Conservation (phyloP, 2,888 invertebrate genomes). For the Stenchaetothrips biformis region DNA sequence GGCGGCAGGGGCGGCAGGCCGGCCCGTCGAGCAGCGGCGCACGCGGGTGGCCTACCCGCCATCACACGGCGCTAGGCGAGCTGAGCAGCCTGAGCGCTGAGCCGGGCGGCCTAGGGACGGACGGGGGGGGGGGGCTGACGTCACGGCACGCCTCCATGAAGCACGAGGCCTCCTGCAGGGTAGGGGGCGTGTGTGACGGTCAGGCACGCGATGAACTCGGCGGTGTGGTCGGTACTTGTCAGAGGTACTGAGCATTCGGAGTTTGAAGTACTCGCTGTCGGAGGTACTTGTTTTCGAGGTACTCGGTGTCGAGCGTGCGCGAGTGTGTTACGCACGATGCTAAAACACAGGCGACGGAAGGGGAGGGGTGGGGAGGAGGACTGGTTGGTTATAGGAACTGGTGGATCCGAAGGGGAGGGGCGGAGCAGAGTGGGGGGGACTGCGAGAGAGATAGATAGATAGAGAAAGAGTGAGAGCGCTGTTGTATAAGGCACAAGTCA, state of each 20-base stretch:
- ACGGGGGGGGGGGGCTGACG: no score
- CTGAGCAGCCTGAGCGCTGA: not conserved
- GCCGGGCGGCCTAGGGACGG: not conserved
- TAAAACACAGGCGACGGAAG: conserved; percentile 46
- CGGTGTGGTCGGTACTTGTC: no score
- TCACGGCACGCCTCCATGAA: not conserved
- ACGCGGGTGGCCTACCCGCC: not conserved
- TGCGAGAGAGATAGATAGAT: not conserved
- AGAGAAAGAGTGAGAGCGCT: not conserved
- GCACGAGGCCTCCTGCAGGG: conserved; percentile 42
- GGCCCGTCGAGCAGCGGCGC: not conserved
- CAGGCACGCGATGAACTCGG: no score
- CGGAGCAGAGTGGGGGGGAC: not conserved
- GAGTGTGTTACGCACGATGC: conserved; percentile 36
- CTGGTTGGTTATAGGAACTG: not conserved
- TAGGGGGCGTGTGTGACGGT: not conserved
- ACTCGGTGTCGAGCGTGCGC: not conserved
- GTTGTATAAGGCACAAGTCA: conserved; percentile 23
- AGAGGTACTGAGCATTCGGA: no score
- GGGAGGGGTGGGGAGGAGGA: no score
- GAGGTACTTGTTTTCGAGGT: not conserved
- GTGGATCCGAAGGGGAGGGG: not conserved
- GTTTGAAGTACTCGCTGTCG: no score
- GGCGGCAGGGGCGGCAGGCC: not conserved
- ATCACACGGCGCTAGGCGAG: not conserved